phyloP scores from a whole-genome alignment of 2,113 vertebrate species.

The Hymenochirus boettgeri region DNA sequence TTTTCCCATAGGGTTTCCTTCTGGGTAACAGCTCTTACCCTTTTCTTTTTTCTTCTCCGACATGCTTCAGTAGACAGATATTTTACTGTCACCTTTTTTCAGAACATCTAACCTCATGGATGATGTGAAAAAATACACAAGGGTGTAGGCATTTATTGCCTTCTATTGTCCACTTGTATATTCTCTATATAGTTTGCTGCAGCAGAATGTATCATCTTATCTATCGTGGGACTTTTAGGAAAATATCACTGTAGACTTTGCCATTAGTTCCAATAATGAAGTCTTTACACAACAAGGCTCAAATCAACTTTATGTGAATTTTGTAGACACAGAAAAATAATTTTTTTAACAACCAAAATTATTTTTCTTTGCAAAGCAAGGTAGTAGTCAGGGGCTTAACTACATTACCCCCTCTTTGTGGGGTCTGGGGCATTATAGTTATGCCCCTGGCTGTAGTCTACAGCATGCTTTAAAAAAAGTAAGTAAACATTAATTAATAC shows the following conservation, averaged over 20 bases:
- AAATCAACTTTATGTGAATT: too few species aligned
- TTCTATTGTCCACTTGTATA: not conserved
- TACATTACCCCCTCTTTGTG: too few species aligned
- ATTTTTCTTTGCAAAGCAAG: too few species aligned
- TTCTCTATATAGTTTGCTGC: constrained; percentile 1
- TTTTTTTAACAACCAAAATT: too few species aligned
- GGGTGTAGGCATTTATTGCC: constrained; percentile 4
- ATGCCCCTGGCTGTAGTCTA: too few species aligned
- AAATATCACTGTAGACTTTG: constrained; percentile 43
- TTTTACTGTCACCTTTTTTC: constrained; percentile 55
- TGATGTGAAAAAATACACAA: constrained; percentile 21
- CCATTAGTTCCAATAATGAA: too few species aligned
- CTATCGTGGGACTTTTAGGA: constrained; percentile 41
- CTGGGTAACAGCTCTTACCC: constrained; percentile 48
- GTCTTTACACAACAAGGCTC: too few species aligned
- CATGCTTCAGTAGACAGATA: constrained; percentile 54
- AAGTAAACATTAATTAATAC: too few species aligned
- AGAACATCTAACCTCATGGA: constrained; percentile 41
- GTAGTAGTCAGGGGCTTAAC: too few species aligned
- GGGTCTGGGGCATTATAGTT: too few species aligned
- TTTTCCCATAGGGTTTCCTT: constrained; percentile 48
- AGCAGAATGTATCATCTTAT: constrained; percentile 40
- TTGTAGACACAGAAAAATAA: too few species aligned
- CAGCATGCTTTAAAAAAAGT: too few species aligned
- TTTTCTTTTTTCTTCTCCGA: constrained; percentile 55